A percentile compares a stretch with the other conserved stretches of the same genome.
Conservation (phyloP, 2,797 vertebrate species). For the Poecilia gillii region DNA sequence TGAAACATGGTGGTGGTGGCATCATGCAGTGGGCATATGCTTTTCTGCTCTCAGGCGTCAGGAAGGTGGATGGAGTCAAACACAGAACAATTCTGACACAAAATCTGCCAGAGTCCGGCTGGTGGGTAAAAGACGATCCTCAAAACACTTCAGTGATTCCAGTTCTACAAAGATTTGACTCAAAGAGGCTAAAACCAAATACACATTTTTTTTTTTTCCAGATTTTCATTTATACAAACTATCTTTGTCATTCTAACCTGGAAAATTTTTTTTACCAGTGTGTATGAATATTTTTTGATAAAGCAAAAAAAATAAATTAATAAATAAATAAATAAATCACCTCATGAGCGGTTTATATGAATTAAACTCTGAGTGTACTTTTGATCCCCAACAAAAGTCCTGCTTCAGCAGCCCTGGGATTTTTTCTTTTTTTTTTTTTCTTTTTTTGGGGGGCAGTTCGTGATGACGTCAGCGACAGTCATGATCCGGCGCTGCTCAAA, state of each 20-base stretch:
- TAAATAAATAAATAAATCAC: neutral
- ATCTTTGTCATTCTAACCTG: neutral
- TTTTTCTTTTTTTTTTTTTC: constrained; percentile 11
- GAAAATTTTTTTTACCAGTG: no score
- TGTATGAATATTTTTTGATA: neutral
- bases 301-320: neutral
- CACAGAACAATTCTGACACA: neutral
- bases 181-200: neutral
- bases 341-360: constrained; percentile 13
- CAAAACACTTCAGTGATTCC: neutral
- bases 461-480: constrained; percentile 71
- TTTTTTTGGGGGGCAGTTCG: constrained; percentile 4
- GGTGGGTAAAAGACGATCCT: neutral
- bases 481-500: constrained; percentile 42
- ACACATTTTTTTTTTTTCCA: neutral
- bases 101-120: neutral
- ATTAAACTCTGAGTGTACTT: constrained; percentile 38
- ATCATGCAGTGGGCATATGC: neutral
- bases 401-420: constrained; percentile 57
- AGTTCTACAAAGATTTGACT: neutral
- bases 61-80: neutral
- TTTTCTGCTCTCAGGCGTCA: neutral
- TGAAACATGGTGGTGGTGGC: neutral
- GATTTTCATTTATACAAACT: neutral
- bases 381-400: constrained; percentile 40